These are phyloP conservation scores for Scotopteryx bipunctaria DNA, from an alignment of 2,888 invertebrate genomes.

Conservation along the genomic window DNA sequence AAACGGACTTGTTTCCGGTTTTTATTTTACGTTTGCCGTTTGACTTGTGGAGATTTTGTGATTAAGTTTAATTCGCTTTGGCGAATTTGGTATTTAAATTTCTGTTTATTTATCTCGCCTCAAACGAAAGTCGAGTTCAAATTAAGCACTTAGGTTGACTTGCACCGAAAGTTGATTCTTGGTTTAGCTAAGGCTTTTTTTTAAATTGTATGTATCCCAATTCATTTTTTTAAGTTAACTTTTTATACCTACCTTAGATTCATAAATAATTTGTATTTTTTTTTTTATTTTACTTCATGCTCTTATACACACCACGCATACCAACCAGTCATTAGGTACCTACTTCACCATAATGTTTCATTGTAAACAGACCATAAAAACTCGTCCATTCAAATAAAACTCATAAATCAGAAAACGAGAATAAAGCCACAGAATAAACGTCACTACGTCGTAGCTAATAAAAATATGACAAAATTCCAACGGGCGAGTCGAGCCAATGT, in stretches of 20 bases:
- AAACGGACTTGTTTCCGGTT: slow-evolving; percentile 61
- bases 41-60: slow-evolving; percentile 49
- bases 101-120: slow-evolving; percentile 28
- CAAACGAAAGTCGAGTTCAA: slow-evolving; percentile 3
- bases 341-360: too few relatives aligned
- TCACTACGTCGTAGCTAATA: slow-evolving; percentile 30
- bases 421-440: slow-evolving; percentile 15
- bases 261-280: too few relatives aligned
- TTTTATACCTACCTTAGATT: too few relatives aligned
- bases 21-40: slow-evolving; percentile 58
- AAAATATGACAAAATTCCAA: slow-evolving; percentile 50
- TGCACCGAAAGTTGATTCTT: too few relatives aligned
- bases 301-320: too few relatives aligned
- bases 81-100: slow-evolving; percentile 44
- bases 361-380: slow-evolving; percentile 8
- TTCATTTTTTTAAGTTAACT: too few relatives aligned
- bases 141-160: too few relatives aligned
- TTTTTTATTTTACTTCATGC: too few relatives aligned
- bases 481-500: slow-evolving; percentile 46
- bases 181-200: too few relatives aligned
- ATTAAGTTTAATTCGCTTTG: slow-evolving; percentile 53
- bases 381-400: slow-evolving; percentile 15
- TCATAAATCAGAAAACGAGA: slow-evolving; percentile 18
- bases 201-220: too few relatives aligned
- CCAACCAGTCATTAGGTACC: too few relatives aligned